These are phyloP conservation scores for Parnassius glacialis DNA, from an alignment of 2,888 invertebrate species.

Conservation along the genomic window DNA sequence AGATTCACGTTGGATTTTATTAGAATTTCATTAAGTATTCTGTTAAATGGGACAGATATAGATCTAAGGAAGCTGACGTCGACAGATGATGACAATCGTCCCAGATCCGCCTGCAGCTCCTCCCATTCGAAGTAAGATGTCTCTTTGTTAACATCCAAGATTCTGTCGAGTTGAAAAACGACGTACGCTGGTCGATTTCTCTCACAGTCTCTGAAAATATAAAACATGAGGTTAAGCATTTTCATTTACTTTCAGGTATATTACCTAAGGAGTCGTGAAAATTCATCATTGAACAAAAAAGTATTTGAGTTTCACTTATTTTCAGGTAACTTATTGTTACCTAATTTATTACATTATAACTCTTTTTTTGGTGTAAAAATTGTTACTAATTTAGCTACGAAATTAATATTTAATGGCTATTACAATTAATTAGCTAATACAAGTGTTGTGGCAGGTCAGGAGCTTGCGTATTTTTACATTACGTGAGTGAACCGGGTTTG, in stretches of 20 bases:
- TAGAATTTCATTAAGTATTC: conserved; percentile 80
- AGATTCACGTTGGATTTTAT: conserved; percentile 82
- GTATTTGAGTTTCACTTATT: no score
- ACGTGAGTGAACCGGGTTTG: no score
- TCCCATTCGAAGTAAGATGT: conserved; percentile 84
- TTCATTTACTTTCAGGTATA: conserved; percentile 9
- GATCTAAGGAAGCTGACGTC: conserved; percentile 77
- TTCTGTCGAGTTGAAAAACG: conserved; percentile 85
- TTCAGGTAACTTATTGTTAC: no score
- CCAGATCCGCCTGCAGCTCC: conserved; percentile 78
- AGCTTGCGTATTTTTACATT: no score
- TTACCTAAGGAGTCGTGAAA: conserved; percentile 11
- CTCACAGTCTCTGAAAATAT: conserved; percentile 83
- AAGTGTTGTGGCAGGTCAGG: no score
- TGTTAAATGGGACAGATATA: conserved; percentile 80
- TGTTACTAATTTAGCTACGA: no score
- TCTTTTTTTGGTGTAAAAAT: no score
- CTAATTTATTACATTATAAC: no score
- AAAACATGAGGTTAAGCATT: conserved; percentile 16
- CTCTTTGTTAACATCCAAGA: conserved; percentile 85
- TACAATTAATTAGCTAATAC: no score
- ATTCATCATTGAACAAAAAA: not conserved
- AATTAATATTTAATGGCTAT: no score
- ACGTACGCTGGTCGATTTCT: conserved; percentile 86
- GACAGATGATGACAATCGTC: conserved; percentile 75